A percentile compares a stretch with the other conserved stretches of the same genome.
These are phyloP conservation scores for Caiman crocodilus DNA, from an alignment of 2,797 vertebrate species.

Conservation along the genomic window DNA sequence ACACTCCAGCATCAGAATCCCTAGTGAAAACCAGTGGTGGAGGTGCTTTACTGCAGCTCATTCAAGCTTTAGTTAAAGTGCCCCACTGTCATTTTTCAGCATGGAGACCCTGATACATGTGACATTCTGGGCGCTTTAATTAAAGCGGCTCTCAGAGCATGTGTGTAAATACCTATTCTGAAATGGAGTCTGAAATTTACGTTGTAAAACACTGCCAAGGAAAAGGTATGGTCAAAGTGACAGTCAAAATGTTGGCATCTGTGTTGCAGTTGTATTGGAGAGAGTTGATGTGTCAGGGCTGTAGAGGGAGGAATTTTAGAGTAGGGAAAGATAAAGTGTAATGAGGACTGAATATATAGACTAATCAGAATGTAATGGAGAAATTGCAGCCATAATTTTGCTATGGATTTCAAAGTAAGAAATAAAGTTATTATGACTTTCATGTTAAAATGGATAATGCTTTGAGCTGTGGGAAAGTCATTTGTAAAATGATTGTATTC, in stretches of 20 bases:
- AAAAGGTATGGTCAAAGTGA: background rate
- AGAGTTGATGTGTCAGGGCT: background rate
- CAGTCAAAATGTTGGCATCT: background rate
- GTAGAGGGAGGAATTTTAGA: background rate
- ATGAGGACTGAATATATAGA: background rate
- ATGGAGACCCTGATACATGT: no score
- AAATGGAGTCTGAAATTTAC: no score
- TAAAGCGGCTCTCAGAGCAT: no score
- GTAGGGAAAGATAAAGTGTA: background rate
- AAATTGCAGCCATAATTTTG: background rate
- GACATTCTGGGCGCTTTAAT: no score
- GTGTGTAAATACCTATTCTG: no score
- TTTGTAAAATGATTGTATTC: background rate
- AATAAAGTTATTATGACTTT: background rate
- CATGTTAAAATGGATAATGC: background rate
- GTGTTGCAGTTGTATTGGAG: background rate
- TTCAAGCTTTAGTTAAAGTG: no score
- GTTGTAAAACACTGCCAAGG: no score
- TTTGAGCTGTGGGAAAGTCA: background rate
- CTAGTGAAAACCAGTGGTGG: no score
- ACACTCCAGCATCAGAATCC: no score
- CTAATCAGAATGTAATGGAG: background rate
- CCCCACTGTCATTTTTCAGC: no score
- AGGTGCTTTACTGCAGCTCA: no score
- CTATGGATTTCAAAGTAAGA: background rate